Evolutionary conservation across 2,113 vertebrate genomes (phyloP).

Genomic region (Oreotrochilus melanogaster): DNA sequence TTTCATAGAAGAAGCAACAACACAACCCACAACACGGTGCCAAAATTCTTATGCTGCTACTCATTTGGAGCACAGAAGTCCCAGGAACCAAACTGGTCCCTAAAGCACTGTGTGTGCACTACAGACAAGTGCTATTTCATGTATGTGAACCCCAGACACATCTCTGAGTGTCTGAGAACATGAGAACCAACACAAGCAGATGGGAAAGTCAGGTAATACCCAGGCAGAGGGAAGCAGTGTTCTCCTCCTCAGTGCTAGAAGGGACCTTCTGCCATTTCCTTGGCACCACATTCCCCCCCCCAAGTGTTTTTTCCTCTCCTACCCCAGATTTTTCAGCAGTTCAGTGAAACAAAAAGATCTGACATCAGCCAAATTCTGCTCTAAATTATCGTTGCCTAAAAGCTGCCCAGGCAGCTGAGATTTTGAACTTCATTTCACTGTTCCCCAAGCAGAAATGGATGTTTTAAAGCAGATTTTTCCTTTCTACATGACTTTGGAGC

Average conservation of each 20-base stretch:
- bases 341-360: background rate
- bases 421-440: background rate
- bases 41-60: background rate
- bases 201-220: background rate
- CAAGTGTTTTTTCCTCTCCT: background rate
- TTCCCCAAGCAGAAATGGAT: background rate
- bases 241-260: background rate
- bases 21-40: background rate
- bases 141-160: background rate
- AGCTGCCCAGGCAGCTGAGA: background rate
- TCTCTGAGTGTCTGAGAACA: background rate
- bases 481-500: background rate
- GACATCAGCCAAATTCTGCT: background rate
- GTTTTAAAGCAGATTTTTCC: background rate
- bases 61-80: background rate
- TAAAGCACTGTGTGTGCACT: accelerated
- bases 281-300: background rate
- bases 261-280: background rate
- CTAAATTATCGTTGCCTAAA: background rate
- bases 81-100: background rate
- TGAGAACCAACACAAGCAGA: background rate
- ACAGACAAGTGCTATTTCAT: background rate
- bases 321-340: background rate
- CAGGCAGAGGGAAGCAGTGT: accelerated
- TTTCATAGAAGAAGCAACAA: background rate